phyloP scores from a whole-genome alignment of 2,113 vertebrate species.

The Microtus montanus region DNA sequence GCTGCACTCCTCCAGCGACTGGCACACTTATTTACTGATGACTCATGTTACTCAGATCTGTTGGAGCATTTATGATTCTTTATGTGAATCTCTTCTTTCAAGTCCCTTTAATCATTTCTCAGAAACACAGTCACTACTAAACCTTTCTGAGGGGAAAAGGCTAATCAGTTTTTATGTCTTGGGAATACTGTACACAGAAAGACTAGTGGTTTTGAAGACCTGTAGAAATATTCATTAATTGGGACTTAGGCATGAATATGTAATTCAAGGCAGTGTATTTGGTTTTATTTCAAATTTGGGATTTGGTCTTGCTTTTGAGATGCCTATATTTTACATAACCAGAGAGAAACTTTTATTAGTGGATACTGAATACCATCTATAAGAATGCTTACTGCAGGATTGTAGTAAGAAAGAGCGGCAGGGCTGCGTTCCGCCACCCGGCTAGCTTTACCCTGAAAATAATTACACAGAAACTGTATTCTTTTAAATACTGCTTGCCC shows the following conservation, averaged over 20 bases:
- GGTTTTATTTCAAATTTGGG: neutral
- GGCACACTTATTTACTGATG: neutral
- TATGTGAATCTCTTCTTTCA: conserved; percentile 18
- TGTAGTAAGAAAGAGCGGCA: too few species aligned
- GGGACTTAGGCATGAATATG: neutral
- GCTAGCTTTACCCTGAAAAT: too few species aligned
- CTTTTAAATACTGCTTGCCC: too few species aligned
- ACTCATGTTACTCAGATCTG: neutral
- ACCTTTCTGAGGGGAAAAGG: neutral
- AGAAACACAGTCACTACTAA: neutral
- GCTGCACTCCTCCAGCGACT: neutral
- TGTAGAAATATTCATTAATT: conserved; percentile 28
- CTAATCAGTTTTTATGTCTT: neutral
- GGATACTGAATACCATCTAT: neutral
- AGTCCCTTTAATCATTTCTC: neutral
- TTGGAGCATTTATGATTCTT: neutral
- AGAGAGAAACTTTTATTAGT: neutral
- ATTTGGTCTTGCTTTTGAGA: neutral
- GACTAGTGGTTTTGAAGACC: neutral
- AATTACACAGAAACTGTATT: too few species aligned
- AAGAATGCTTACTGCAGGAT: neutral
- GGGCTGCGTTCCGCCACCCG: too few species aligned
- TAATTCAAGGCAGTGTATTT: neutral
- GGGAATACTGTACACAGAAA: neutral
- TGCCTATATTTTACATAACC: neutral